Evolutionary conservation across 2,113 vertebrate species (phyloP), one percentile per base, ranked within the genome.

Genomic region (Myiozetetes cayanensis): DNA sequence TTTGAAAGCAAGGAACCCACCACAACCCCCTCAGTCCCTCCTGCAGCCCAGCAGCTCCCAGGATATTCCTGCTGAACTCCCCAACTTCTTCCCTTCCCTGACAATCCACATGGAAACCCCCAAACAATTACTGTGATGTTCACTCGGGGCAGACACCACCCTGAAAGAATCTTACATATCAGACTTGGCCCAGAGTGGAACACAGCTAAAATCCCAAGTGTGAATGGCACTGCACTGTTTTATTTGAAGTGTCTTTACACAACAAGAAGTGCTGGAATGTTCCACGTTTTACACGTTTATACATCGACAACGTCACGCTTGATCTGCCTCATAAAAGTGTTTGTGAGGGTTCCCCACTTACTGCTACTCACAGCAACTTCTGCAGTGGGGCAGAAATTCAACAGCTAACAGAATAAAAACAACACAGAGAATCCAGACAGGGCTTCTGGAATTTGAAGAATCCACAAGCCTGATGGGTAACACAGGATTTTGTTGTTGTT

Each of bases 181-280:
- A 14, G 37, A 30, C 47, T 4, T 5, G 30, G 31, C 14, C 18
- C 67, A 10, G 6, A 4, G 37, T 0, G 13, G 61, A 89, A 44
- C 4, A 66, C 50, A 71, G 63, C 8, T 52, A 9, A 72, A n/a
- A 55, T 33, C 27, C 28, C 59, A 44, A 14, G 31, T 11, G 68
- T 68, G 65, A 90, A 89, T 95, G 96, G 95, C 95, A 95, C 95
- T 79, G 94, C 75, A 37, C 67, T 62, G 66, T 30, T 96, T 97
- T 97, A 96, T 97, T 97, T 46, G 23, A 84, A 88, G 83, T 86
- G 92, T 97, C 90, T 92, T 96, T 90, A 96, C 95, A 96, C 83
- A 65, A 35, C 22, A 90, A 43, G 53, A 73, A 88, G 91, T 93
- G 93, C 72, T 79, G 95, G 95, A 94, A 96, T 95, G 95, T 82